These are phyloP conservation scores for Sipha maydis DNA, from an alignment of 2,888 invertebrate species.

Conservation along the genomic window DNA sequence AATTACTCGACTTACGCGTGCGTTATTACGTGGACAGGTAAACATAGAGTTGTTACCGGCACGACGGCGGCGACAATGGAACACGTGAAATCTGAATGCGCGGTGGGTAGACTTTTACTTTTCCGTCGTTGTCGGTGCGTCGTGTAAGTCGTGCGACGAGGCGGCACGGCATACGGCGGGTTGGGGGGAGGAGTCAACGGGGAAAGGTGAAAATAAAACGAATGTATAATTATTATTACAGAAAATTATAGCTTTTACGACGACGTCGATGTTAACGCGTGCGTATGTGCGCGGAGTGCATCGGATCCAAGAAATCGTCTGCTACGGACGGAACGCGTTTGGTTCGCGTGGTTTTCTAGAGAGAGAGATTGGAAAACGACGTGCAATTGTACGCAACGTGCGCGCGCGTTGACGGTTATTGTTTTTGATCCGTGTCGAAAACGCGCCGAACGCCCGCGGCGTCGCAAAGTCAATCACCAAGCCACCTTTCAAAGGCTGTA, in stretches of 20 bases:
- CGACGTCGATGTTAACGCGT: not conserved
- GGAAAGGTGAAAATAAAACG: constrained; percentile 3
- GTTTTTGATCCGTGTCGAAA: not conserved
- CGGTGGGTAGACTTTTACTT: not conserved
- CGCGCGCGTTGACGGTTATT: not conserved
- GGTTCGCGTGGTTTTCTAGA: too few relatives aligned
- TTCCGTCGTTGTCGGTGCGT: not conserved
- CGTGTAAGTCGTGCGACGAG: not conserved
- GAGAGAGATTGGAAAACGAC: not conserved
- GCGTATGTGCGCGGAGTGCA: not conserved
- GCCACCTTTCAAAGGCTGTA: not conserved
- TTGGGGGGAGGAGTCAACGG: too few relatives aligned
- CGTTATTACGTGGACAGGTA: not conserved
- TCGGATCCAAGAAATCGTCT: not conserved
- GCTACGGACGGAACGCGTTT: not conserved
- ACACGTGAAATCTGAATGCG: not conserved
- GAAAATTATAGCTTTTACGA: constrained; percentile 1
- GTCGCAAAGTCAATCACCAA: not conserved
- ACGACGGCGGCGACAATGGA: not conserved
- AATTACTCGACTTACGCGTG: not conserved
- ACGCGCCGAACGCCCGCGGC: not conserved
- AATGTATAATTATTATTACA: not conserved
- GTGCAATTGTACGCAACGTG: too few relatives aligned
- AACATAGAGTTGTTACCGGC: not conserved
- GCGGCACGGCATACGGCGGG: not conserved